Evolutionary conservation across 2,797 vertebrate genomes (phyloP), one percentile per base, ranked within the genome.

Genomic region (Echeneis naucrates): DNA sequence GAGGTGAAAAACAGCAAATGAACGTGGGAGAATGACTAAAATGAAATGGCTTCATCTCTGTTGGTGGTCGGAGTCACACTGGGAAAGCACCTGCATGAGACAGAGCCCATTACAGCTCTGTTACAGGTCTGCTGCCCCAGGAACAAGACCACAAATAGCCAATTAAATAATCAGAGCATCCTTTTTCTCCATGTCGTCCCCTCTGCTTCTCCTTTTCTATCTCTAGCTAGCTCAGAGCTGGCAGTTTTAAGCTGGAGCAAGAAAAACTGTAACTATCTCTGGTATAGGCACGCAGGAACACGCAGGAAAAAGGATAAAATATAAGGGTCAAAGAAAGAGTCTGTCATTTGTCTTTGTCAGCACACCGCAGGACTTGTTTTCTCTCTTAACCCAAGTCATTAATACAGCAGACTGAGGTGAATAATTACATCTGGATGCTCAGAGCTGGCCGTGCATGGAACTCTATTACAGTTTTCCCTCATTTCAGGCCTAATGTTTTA

Each of bases 81-180:
- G 81, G 52, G 79, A 80, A 60, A 76, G 77, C 87, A 90, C 87
- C 84, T 89, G 85, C 73, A 78, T 82, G 71, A 70, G 64, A 75
- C 50, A 53, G 57, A 87, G 68, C 54, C 80, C 85, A 88, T 88
- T 87, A 88, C 44, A 61, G 75, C 87, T 77, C 67, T n/a, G 50
- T 82, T 81, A 81, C 73, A 59, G 70, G 61, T 64, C 62, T 73
- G 58, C 74, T 60, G 81, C 88, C 77, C 81, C 77, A 17, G 68
- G 77, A 70, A 37, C 59, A 74, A 62, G 59, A 85, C 73, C 83
- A 78, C 82, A 72, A 86, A 83, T 65, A 88, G 76, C 82, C 87
- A 87, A 84, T 88, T 89, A 89, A 68, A 76, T 77, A 81, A 90
- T 87, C 80, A 83, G 68, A 78, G 71, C 74, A 68, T 81, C 50